Conservation (phyloP, 1,140 invertebrate species). For the Drosophila tropicalis region DNA sequence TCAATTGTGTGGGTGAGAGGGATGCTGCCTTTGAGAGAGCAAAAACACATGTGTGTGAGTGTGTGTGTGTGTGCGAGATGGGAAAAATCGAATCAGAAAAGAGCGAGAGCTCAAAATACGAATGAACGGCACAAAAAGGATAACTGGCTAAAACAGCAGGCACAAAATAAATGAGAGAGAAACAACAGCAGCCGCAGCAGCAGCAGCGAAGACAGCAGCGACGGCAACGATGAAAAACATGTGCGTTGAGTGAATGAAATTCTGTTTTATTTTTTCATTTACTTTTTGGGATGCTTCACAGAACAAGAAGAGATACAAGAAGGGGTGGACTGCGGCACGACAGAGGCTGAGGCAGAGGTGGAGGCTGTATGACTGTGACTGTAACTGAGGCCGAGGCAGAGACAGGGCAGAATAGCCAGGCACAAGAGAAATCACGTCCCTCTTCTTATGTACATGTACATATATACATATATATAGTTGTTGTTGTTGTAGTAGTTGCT, state of each 20-base stretch:
- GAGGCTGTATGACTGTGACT: too few species aligned
- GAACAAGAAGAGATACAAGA: not conserved
- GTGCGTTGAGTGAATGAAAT: conserved; percentile 51
- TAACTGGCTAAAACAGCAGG: conserved; percentile 67
- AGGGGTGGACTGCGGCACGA: conserved; percentile 10
- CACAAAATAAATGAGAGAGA: conserved; percentile 37
- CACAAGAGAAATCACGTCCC: conserved; percentile 77
- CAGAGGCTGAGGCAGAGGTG: conserved; percentile 13
- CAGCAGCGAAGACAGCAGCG: conserved; percentile 26
- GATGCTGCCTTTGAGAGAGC: conserved; percentile 31
- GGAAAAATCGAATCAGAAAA: conserved; percentile 79
- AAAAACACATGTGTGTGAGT: not conserved
- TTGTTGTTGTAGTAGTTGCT: conserved; percentile 15
- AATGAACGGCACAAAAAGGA: conserved; percentile 60
- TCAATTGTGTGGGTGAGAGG: conserved; percentile 28
- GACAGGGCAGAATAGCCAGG: conserved; percentile 48
- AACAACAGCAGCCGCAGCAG: conserved; percentile 30
- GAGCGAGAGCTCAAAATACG: conserved; percentile 14
- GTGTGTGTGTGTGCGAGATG: conserved; percentile 41
- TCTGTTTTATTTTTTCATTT: conserved; percentile 37
- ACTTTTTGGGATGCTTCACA: conserved; percentile 44
- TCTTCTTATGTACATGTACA: conserved; percentile 33
- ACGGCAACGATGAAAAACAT: conserved; percentile 64
- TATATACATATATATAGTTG: not conserved
- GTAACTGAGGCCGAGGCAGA: conserved; percentile 30